These are phyloP conservation scores for Megaceryle alcyon DNA, from an alignment of 2,797 vertebrate species.

Conservation along the genomic window DNA sequence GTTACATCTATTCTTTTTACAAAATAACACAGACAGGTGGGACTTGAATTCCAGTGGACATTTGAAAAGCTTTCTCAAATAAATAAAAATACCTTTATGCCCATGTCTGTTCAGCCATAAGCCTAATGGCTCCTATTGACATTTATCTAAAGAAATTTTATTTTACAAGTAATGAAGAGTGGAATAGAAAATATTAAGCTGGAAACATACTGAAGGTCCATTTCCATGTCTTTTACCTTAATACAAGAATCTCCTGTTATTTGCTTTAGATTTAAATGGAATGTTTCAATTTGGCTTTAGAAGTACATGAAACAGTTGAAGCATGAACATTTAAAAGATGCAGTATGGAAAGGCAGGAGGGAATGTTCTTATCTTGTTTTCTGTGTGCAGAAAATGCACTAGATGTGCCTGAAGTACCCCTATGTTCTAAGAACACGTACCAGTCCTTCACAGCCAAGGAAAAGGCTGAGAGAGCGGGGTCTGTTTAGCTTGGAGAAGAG, in stretches of 20 bases:
- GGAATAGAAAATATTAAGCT: not conserved
- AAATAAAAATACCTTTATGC: not conserved
- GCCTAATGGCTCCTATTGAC: not conserved
- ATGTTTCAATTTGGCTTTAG: not conserved
- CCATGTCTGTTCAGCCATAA: rapidly evolving
- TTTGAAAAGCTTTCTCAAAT: not conserved
- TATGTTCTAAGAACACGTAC: not conserved
- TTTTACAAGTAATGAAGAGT: not conserved
- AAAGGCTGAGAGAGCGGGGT: no score
- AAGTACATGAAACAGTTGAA: not conserved
- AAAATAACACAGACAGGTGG: not conserved
- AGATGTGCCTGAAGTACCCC: not conserved
- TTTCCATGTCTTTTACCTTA: not conserved
- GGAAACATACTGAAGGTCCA: not conserved
- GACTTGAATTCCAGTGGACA: not conserved
- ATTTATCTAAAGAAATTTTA: not conserved
- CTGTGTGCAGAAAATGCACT: not conserved
- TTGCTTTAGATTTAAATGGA: not conserved
- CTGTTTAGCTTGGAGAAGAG: no score
- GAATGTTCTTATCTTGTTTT: not conserved
- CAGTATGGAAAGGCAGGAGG: rapidly evolving
- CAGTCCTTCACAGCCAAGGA: not conserved
- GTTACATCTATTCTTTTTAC: not conserved
- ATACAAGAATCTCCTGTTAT: not conserved
- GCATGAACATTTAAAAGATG: not conserved